Percentiles rank a stretch among this genome's conserved stretches.
phyloP scores from a whole-genome alignment of 2,113 vertebrate genomes.

The Tapirus terrestris region DNA sequence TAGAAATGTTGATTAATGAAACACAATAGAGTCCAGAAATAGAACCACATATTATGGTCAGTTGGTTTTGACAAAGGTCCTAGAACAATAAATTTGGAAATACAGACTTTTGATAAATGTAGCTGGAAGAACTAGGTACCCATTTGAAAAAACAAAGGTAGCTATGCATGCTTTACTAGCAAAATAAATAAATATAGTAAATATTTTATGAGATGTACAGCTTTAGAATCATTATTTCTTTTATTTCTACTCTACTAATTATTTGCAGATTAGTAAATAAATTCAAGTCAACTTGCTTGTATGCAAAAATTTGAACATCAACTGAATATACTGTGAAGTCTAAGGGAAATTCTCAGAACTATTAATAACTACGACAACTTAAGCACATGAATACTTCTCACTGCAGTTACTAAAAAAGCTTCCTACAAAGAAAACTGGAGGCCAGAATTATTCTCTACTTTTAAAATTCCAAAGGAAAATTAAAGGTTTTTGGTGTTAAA shows the following conservation, averaged over 20 bases:
- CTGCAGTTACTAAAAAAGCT: neutral
- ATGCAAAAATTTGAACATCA: neutral
- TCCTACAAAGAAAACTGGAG: neutral
- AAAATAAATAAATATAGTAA: neutral
- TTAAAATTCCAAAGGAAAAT: neutral
- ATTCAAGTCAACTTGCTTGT: neutral
- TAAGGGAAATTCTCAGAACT: slow-evolving; percentile 33
- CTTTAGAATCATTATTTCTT: neutral
- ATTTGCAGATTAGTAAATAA: neutral
- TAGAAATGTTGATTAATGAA: neutral
- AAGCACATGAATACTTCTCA: neutral
- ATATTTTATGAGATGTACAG: neutral
- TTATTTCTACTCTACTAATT: neutral
- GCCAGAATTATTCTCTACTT: neutral
- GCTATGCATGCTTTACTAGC: neutral
- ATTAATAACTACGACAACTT: slow-evolving; percentile 39
- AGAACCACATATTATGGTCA: neutral
- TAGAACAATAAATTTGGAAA: neutral
- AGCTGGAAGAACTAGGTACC: neutral
- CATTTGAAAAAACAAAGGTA: neutral
- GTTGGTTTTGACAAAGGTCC: neutral
- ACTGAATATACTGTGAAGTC: neutral
- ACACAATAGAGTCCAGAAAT: neutral
- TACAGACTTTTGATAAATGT: neutral
- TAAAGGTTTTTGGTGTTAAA: neutral